Conservation (phyloP, 2,113 vertebrate genomes). For the Balaenoptera acutorostrata region DNA sequence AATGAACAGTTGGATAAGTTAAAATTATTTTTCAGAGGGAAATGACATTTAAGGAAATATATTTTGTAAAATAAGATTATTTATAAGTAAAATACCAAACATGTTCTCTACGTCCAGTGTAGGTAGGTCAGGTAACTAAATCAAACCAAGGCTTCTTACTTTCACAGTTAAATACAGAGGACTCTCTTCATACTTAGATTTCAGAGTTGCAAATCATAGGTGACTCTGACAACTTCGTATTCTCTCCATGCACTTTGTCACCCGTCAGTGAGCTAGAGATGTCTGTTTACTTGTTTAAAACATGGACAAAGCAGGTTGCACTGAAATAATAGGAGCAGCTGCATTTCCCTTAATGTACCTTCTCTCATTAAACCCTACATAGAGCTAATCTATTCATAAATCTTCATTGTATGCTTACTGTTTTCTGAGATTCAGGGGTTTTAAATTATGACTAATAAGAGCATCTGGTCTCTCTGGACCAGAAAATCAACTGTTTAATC, state of each 20-base stretch:
- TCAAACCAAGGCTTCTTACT: neutral
- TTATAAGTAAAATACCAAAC: neutral
- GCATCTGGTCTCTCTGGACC: neutral
- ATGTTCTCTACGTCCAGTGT: neutral
- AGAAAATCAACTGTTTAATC: neutral
- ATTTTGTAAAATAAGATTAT: neutral
- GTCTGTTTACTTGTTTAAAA: neutral
- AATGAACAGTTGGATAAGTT: neutral
- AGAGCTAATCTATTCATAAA: neutral
- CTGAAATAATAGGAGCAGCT: neutral
- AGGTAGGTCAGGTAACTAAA: neutral
- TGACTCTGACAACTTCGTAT: neutral
- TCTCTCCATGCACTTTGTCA: neutral
- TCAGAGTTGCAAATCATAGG: neutral
- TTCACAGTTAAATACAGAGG: neutral
- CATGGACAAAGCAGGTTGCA: neutral
- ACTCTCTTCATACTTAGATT: neutral
- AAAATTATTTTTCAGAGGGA: neutral
- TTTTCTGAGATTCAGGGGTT: neutral
- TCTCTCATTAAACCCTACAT: neutral
- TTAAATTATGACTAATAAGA: slow-evolving; percentile 13
- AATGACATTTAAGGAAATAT: neutral
- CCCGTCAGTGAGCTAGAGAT: neutral
- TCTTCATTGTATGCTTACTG: neutral
- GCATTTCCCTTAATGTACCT: neutral